Evolutionary conservation across 30 jellyfish, hydroid and myxozoan genomes (phyloP).

Genomic region (Hydractinia symbiolongicarpus): DNA sequence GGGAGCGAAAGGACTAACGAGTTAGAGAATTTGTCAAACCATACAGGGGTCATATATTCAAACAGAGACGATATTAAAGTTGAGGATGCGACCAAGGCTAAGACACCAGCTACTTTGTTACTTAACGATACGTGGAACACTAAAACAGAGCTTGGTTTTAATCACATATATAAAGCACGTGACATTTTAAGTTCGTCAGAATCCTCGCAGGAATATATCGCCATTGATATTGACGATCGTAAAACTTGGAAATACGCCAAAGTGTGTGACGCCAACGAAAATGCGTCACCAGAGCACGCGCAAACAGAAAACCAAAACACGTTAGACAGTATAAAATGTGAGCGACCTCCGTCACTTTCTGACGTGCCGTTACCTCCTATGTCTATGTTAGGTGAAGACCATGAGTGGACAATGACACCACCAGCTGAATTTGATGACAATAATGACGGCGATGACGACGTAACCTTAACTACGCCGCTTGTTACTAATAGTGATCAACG

Average conservation of each 20-base stretch:
- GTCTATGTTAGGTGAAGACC: conserved; percentile 52
- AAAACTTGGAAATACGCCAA: conserved; percentile 12
- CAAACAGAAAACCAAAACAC: not conserved
- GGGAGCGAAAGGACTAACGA: conserved; percentile 1
- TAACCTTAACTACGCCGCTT: not conserved
- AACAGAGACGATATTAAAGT: too few relatives aligned
- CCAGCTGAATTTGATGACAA: conserved; percentile 42
- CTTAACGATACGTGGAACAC: conserved; percentile 5
- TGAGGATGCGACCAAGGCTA: not conserved
- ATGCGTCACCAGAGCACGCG: not conserved
- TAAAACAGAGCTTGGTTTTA: not conserved
- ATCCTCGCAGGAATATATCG: conserved; percentile 7
- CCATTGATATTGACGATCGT: conserved; percentile 8
- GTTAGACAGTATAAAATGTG: conserved; percentile 3
- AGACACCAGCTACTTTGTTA: not conserved
- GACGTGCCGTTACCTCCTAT: conserved; percentile 86
- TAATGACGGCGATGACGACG: conserved; percentile 8
- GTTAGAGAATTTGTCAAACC: not conserved
- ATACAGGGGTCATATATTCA: not conserved
- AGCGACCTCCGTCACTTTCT: conserved; percentile 46
- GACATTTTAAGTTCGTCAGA: not conserved
- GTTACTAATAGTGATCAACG: not conserved
- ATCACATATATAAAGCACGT: not conserved
- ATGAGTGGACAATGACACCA: conserved; percentile 37
- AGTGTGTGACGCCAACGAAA: conserved; percentile 1